Base-by-base conservation (phyloP, 2,113 vertebrate species). In the Girardinichthys multiradiatus region DNA sequence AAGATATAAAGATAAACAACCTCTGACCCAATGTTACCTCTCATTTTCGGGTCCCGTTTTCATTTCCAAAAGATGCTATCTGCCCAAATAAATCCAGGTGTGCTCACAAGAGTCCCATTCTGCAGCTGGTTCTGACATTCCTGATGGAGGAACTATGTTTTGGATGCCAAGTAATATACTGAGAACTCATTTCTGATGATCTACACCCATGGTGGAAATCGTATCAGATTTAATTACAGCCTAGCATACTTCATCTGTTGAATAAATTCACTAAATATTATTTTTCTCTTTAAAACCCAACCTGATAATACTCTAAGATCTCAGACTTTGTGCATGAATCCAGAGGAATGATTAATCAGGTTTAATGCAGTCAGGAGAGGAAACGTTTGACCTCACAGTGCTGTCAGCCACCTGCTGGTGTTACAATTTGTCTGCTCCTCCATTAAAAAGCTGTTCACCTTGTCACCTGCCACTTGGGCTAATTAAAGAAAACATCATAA, bases 401-500 rank as follows among this genome's bases (percentile, higher is more conserved):
- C 59, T 58, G 72, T 73, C 77, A 82, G 82, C 68, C 65, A 74
- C 73, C 65, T 59, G 85, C 45, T 54, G 77, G 80, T 75, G 80
- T 85, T 83, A 71, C 81, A 77, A 68, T 68, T 86, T 70, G 72
- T 82, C 71, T 86, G 51, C 71, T 70, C 67, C 60, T 60, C 63
- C 68, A 76, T 90, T 89, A 91, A 87, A 91, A 83, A 64, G 48
- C 85, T 79, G 72, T 83, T 90, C 85, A 84, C 85, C 84, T 81
- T 78, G 80, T 89, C 90, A 87, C 90, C 85, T 88, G 90, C 83
- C 88, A 90, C 88, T 88, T 85, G 84, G 64, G 69, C 87, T 89
- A 88, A 91, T 92, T 86, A 91, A 89, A 87, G 75, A 83, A 86
- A 93, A 91, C 85, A 72, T 69, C 6, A n/a, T 83, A 91, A 92